Base-by-base conservation (phyloP, 2,797 vertebrate genomes). In the Falco novaeseelandiae region DNA sequence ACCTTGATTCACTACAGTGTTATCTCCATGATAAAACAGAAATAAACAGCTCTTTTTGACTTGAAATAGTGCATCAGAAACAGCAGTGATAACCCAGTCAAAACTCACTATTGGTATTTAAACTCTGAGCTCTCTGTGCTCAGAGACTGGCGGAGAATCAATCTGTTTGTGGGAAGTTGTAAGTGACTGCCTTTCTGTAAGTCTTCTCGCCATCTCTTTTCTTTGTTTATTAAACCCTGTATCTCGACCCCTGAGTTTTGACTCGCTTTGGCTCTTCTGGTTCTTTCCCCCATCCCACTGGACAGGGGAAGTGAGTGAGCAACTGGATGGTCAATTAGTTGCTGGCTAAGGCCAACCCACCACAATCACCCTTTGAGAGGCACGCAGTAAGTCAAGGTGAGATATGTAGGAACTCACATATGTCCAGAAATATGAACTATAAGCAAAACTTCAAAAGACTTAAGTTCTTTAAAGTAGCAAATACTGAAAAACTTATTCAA, bases 31-130 rank as follows among this genome's bases (percentile, higher is more conserved):
- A 57, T 0, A 82, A 40, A 90, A 77, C 5, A 74, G 46, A 92
- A 87, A 90, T 14, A 80, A 82, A 16, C 55, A 69, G 49, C 20
- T 71, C 38, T 58, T 36, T 19, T 42, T 42, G 40, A 90, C 32
- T 72, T 63, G 46, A 90, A 93, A 76, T 5, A 90, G 38, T 22
- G 77, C 58, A 77, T 27, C 0, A 4, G 91, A 91, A 95, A 76
- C 58, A 94, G 80, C 73, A 73, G 58, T 15, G 63, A 82, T 16
- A 95, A 84, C 59, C 77, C 73, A 86, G 48, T 87, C 81, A 84
- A 93, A 91, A 93, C 63, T 92, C 85, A 80, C 70, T 92, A 87
- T 19, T 52, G 15, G 65, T 70, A 94, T 77, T 90, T 94, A 76
- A 87, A 66, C 11, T 42, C 40, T 15, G 40, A 42, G 40, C 40